phyloP scores from a whole-genome alignment of 2,888 invertebrate genomes.

The Dendrolimus pini region DNA sequence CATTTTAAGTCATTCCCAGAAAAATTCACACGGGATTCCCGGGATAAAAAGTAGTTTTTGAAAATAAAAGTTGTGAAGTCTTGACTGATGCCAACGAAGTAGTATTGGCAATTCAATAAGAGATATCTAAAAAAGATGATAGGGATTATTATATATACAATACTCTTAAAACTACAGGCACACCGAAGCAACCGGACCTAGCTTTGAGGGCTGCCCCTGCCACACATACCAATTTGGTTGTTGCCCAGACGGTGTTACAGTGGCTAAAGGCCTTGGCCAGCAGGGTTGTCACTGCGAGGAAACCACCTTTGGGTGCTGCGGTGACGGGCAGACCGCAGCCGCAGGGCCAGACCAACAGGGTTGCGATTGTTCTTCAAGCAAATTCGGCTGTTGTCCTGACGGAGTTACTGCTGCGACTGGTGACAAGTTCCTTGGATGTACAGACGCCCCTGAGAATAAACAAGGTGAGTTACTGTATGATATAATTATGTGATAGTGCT shows the following conservation, averaged over 20 bases:
- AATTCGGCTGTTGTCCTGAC: conserved; percentile 92
- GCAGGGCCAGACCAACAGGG: conserved; percentile 85
- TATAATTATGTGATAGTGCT: neutral
- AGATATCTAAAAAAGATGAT: too few species aligned
- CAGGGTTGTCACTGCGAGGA: conserved; percentile 87
- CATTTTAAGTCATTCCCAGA: too few species aligned
- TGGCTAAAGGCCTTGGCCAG: conserved; percentile 80
- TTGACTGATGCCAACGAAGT: too few species aligned
- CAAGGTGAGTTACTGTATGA: conserved; percentile 68
- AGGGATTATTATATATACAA: too few species aligned
- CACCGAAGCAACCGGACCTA: conserved; percentile 85
- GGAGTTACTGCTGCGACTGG: conserved; percentile 87
- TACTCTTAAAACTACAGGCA: conserved; percentile 38
- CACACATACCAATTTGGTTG: conserved; percentile 93
- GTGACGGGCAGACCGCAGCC: conserved; percentile 88
- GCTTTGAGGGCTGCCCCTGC: conserved; percentile 89
- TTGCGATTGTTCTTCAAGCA: conserved; percentile 87
- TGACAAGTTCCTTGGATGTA: conserved; percentile 90
- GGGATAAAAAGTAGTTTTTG: too few species aligned
- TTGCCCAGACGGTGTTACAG: conserved; percentile 88
- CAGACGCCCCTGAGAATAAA: conserved; percentile 80
- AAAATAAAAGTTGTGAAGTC: too few species aligned
- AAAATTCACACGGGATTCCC: too few species aligned
- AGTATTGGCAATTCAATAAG: too few species aligned
- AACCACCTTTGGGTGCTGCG: conserved; percentile 88